Evolutionary conservation across 2,113 vertebrate genomes (phyloP).

Genomic region (Carollia perspicillata): DNA sequence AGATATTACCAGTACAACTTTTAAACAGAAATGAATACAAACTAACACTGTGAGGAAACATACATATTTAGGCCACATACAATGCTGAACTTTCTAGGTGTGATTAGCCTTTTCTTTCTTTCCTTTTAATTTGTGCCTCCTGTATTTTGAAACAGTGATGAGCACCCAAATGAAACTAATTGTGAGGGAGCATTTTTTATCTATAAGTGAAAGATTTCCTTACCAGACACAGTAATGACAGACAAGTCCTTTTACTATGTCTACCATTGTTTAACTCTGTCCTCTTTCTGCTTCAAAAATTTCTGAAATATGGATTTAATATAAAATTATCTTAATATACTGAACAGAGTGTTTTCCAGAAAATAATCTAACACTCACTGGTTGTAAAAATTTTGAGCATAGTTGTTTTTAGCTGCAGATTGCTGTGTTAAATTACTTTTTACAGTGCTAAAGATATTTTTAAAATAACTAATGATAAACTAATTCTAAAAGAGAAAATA

Average conservation of each 20-base stretch:
- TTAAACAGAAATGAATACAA: constrained; percentile 5
- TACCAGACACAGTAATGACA: neutral
- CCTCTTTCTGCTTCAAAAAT: neutral
- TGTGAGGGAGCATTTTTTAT: neutral
- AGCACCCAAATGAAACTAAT: neutral
- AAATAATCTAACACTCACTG: neutral
- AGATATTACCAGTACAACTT: neutral
- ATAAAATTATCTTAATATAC: neutral
- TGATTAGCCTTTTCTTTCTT: neutral
- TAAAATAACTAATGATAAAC: neutral
- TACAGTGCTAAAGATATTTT: neutral
- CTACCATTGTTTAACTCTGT: neutral
- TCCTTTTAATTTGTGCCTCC: neutral
- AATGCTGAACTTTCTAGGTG: neutral
- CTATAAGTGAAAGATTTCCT: neutral
- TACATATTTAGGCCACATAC: neutral
- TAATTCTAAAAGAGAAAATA: neutral
- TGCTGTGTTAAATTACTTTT: neutral
- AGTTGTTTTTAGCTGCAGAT: neutral
- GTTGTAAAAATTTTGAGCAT: neutral
- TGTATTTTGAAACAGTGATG: neutral
- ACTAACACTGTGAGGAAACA: neutral
- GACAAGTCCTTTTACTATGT: neutral
- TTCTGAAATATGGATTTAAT: neutral
- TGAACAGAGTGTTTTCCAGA: neutral